A percentile compares a stretch with the other conserved stretches of the same genome.
Evolutionary conservation across 2,113 vertebrate species (phyloP).

Genomic region (Halcyon senegalensis): DNA sequence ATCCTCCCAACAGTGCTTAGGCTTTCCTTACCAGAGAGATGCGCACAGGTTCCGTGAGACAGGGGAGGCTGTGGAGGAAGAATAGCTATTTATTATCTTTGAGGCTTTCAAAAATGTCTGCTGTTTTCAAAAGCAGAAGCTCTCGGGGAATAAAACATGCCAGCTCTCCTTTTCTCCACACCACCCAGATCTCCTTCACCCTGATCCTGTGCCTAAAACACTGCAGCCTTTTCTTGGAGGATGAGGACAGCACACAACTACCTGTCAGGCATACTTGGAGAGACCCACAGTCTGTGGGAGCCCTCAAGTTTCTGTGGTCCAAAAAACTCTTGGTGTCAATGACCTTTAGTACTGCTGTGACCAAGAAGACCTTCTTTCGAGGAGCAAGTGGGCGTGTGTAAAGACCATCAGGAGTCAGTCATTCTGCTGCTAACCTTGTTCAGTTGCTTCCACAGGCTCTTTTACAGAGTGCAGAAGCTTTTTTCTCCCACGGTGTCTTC

Average conservation of each 20-base stretch:
- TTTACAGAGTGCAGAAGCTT: background rate
- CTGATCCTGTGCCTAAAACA: background rate
- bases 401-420: background rate
- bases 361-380: background rate
- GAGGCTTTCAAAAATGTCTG: background rate
- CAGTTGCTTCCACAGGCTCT: background rate
- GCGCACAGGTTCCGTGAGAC: background rate
- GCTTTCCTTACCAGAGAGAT: background rate
- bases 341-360: background rate
- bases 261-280: background rate
- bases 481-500: background rate
- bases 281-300: background rate
- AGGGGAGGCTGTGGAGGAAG: rapidly evolving
- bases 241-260: rapidly evolving
- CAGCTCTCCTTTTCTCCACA: background rate
- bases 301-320: background rate
- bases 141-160: background rate
- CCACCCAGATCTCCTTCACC: background rate
- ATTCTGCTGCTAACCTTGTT: background rate
- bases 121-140: background rate
- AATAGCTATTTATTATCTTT: background rate
- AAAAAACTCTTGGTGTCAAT: background rate
- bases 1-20: rapidly evolving
- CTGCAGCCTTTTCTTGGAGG: background rate
- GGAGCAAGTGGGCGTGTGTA: rapidly evolving